phyloP scores from a whole-genome alignment of 2,113 vertebrate species.

The Acrocephalus arundinaceus region DNA sequence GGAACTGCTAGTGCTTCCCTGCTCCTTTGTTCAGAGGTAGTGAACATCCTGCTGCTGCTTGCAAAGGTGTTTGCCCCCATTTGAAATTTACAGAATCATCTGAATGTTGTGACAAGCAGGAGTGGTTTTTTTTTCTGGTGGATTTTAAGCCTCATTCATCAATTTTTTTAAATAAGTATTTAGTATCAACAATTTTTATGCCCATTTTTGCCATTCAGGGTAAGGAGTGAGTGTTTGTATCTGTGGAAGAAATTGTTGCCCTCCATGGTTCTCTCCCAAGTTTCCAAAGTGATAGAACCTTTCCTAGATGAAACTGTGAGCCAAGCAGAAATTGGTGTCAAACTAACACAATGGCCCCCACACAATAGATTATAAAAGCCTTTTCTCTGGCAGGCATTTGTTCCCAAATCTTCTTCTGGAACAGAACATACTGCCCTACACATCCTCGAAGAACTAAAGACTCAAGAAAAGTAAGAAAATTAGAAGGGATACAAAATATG shows the following conservation, averaged over 20 bases:
- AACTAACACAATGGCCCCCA: not conserved
- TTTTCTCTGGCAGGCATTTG: slow-evolving; percentile 29
- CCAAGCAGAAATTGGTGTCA: slow-evolving; percentile 29
- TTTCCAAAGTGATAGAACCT: not conserved
- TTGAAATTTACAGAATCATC: slow-evolving; percentile 31
- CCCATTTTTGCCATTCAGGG: not conserved
- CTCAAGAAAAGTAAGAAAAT: slow-evolving; percentile 45
- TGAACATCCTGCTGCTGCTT: not conserved
- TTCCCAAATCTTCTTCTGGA: slow-evolving; percentile 30
- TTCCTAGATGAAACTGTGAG: not conserved
- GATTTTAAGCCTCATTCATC: not conserved
- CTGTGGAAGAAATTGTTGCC: not conserved
- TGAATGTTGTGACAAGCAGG: not conserved
- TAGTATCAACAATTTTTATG: not conserved
- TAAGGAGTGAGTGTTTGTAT: not conserved
- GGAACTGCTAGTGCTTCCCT: not conserved
- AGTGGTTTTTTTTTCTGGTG: not conserved
- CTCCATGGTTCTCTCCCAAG: not conserved
- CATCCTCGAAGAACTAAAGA: slow-evolving; percentile 16
- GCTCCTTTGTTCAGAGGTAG: not conserved
- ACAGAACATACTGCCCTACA: slow-evolving; percentile 51
- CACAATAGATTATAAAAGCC: slow-evolving; percentile 5
- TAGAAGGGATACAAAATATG: slow-evolving; percentile 11
- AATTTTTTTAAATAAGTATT: not conserved
- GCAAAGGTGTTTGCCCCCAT: not conserved